Evolutionary conservation across 2,797 vertebrate genomes (phyloP).

Genomic region (Neosilurus mollespiculum): DNA sequence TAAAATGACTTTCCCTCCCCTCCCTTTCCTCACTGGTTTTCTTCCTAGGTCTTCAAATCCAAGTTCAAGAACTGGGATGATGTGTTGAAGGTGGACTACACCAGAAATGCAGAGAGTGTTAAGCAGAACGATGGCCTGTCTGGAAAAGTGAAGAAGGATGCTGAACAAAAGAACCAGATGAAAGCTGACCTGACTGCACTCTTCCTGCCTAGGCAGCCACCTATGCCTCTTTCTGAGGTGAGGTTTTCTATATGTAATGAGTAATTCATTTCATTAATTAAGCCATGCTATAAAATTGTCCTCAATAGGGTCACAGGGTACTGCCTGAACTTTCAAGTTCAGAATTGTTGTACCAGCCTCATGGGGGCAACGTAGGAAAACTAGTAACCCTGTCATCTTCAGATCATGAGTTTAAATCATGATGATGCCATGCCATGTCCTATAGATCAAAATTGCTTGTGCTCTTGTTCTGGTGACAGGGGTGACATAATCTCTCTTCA

Average conservation of each 20-base stretch:
- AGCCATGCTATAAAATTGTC: neutral
- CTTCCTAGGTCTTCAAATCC: conserved; percentile 89
- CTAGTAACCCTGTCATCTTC: too few species aligned
- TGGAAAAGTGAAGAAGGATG: conserved; percentile 92
- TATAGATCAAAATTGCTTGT: neutral
- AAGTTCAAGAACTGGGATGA: conserved; percentile 99
- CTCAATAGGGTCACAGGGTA: neutral
- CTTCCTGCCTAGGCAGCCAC: conserved; percentile 90
- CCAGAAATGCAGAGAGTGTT: conserved; percentile 87
- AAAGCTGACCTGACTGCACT: conserved; percentile 95
- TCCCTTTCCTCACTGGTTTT: neutral
- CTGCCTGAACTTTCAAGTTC: neutral
- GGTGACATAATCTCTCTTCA: neutral
- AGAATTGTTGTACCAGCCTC: neutral
- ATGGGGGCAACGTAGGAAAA: too few species aligned
- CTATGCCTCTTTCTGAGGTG: conserved; percentile 84
- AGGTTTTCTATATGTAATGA: neutral
- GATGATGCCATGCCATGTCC: too few species aligned
- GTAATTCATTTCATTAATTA: neutral
- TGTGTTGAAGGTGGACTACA: conserved; percentile 93
- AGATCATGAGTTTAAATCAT: neutral
- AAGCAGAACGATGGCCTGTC: conserved; percentile 76
- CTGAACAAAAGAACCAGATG: conserved; percentile 91
- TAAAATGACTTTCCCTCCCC: neutral
- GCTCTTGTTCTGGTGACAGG: neutral